Evolutionary conservation across 2,888 invertebrate genomes (phyloP).

Genomic region (Calliphora vomitoria): DNA sequence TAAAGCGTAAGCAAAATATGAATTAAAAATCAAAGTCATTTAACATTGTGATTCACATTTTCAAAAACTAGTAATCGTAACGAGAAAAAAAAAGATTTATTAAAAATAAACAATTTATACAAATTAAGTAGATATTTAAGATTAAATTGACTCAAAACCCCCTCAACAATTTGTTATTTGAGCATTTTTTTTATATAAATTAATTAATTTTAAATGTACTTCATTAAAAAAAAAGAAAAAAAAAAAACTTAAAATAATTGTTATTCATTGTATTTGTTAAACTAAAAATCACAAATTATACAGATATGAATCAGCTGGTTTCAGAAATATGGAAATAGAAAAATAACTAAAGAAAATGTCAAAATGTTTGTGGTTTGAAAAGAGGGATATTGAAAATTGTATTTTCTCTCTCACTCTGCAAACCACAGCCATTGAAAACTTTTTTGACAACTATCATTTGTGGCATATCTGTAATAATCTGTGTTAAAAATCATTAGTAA

Average conservation of each 20-base stretch:
- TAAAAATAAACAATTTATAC: constrained; percentile 5
- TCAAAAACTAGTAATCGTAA: constrained; percentile 44
- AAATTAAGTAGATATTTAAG: constrained; percentile 40
- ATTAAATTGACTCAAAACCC: constrained; percentile 25
- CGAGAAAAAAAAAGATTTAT: constrained; percentile 18
- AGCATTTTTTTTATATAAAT: constrained; percentile 31
- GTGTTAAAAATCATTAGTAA: constrained; percentile 11
- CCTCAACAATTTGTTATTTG: constrained; percentile 38
- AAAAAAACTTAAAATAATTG: background rate
- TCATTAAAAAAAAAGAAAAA: background rate
- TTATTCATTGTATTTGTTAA: constrained; percentile 50
- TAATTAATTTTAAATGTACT: constrained; percentile 23
- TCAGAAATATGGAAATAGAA: too few species aligned
- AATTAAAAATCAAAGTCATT: constrained; percentile 55
- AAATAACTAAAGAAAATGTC: too few species aligned
- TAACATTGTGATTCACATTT: constrained; percentile 73
- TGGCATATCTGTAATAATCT: too few species aligned
- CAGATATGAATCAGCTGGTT: too few species aligned
- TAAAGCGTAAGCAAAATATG: constrained; percentile 17
- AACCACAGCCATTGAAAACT: too few species aligned
- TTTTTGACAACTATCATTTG: too few species aligned
- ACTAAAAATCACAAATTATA: too few species aligned
- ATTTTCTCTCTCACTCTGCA: too few species aligned
- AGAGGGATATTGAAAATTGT: too few species aligned
- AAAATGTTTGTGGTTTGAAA: too few species aligned